Percentiles rank a stretch among this genome's conserved stretches.
phyloP scores from a whole-genome alignment of 2,888 invertebrate species.

The Synergus laeviventris region DNA sequence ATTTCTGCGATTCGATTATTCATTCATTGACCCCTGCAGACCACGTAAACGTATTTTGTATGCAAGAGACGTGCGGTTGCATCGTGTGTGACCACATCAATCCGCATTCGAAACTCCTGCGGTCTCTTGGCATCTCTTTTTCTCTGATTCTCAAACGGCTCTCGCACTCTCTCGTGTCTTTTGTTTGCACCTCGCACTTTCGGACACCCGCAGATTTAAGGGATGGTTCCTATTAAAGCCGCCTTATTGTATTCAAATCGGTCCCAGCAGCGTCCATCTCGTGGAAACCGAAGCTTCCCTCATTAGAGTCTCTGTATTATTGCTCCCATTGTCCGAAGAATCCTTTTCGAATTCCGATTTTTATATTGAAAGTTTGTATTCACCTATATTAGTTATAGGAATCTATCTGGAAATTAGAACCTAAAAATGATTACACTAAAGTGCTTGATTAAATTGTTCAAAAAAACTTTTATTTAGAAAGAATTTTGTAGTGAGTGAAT shows the following conservation, averaged over 20 bases:
- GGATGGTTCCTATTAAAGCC: conserved; percentile 66
- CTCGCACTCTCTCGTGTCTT: conserved; percentile 56
- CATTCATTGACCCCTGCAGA: conserved; percentile 58
- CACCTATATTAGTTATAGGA: not conserved
- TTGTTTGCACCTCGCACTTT: conserved; percentile 72
- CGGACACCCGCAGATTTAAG: conserved; percentile 62
- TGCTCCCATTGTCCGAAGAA: conserved; percentile 24
- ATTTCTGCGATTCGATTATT: conserved; percentile 40
- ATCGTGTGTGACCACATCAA: conserved; percentile 76
- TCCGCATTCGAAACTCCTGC: conserved; percentile 67
- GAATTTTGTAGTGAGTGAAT: not conserved
- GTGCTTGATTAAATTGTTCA: not conserved
- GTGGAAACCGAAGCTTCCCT: conserved; percentile 37
- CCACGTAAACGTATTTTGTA: conserved; percentile 62
- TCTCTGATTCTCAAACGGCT: conserved; percentile 45
- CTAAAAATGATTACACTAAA: not conserved
- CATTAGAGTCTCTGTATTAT: conserved; percentile 39
- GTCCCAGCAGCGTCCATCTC: conserved; percentile 44
- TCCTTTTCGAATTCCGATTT: conserved; percentile 17
- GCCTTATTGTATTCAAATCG: conserved; percentile 74
- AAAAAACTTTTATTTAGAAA: not conserved
- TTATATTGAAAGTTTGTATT: not conserved
- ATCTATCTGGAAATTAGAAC: not conserved
- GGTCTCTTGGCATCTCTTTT: conserved; percentile 49
- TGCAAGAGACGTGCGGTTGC: conserved; percentile 70